phyloP scores from a whole-genome alignment of 2,888 invertebrate species.

The Agrotis puta region DNA sequence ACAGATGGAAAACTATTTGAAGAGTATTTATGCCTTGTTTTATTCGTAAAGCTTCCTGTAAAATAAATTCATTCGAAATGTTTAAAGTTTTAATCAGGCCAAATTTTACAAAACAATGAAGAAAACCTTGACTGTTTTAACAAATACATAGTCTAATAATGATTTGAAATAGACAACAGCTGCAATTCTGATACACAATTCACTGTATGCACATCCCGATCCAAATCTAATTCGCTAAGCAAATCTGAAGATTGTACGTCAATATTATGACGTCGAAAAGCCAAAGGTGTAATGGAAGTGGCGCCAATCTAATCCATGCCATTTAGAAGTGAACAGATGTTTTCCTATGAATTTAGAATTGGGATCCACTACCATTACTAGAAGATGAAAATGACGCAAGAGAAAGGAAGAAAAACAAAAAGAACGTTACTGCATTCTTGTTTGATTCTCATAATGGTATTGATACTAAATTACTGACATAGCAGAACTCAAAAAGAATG shows the following conservation, averaged over 20 bases:
- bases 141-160: neutral
- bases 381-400: conserved; percentile 29
- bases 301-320: conserved; percentile 48
- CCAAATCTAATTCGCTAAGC: conserved; percentile 26
- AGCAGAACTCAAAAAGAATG: neutral
- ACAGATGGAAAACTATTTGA: conserved; percentile 6
- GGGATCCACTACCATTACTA: conserved; percentile 32
- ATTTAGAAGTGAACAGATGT: conserved; percentile 48
- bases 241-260: conserved; percentile 22
- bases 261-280: conserved; percentile 30
- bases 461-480: neutral
- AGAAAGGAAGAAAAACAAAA: conserved; percentile 12
- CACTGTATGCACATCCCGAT: neutral
- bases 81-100: neutral
- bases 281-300: conserved; percentile 60
- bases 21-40: conserved; percentile 3
- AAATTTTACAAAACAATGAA: neutral
- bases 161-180: neutral
- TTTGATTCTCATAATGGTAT: neutral
- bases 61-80: neutral
- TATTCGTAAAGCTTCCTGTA: neutral
- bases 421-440: neutral
- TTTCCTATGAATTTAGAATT: conserved; percentile 39
- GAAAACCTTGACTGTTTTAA: neutral
- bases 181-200: neutral